Percentiles rank a stretch among this genome's conserved stretches.
These are phyloP conservation scores for Alligator sinensis DNA, from an alignment of 2,113 vertebrate species.

Conservation along the genomic window DNA sequence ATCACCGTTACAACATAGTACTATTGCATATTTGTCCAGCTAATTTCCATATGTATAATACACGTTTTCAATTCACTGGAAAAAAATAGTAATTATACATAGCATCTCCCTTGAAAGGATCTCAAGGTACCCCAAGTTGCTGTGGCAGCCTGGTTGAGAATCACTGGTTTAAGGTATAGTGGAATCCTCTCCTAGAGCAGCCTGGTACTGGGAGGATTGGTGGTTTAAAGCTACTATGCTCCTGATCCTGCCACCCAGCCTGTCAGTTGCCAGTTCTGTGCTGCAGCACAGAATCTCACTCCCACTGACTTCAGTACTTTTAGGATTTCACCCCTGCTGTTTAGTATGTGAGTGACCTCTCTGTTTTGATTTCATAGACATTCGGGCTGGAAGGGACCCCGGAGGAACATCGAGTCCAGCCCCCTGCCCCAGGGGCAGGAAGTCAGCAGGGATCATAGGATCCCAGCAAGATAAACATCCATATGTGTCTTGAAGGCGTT, in stretches of 20 bases:
- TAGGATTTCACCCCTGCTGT: neutral
- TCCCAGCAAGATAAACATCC: too few species aligned
- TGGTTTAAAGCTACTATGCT: neutral
- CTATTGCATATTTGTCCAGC: slow-evolving; percentile 5
- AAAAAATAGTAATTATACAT: slow-evolving; percentile 28
- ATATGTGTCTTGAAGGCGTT: too few species aligned
- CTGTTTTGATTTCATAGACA: neutral
- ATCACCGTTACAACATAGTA: slow-evolving; percentile 5
- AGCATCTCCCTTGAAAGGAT: slow-evolving; percentile 33
- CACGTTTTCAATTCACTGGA: slow-evolving; percentile 41
- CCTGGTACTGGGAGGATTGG: neutral
- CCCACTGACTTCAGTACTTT: neutral
- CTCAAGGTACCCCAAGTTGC: too few species aligned
- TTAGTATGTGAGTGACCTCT: neutral
- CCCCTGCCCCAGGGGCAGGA: too few species aligned
- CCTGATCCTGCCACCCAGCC: neutral
- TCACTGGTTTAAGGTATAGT: neutral
- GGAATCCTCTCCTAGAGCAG: neutral
- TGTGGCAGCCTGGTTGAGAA: neutral
- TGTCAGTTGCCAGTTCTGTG: neutral
- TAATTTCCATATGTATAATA: slow-evolving; percentile 40
- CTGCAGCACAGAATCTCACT: neutral
- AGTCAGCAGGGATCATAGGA: too few species aligned
- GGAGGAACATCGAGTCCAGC: too few species aligned
- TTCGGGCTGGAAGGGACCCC: too few species aligned